Evolutionary conservation across 2,113 vertebrate species (phyloP).

Genomic region (Hemiprocne comata): DNA sequence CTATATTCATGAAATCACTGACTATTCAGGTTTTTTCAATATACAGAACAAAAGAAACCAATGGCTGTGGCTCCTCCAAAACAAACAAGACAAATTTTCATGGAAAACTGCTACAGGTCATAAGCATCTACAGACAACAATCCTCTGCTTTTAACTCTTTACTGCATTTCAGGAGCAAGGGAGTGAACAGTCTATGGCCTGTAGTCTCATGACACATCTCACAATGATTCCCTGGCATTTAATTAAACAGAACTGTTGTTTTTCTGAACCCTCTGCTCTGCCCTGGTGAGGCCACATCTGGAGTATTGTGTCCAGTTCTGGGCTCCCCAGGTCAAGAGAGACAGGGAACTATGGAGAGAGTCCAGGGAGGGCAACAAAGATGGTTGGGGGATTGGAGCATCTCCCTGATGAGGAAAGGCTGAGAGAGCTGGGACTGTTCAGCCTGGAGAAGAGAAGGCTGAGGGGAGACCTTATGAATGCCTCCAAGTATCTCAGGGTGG

Average conservation of each 20-base stretch:
- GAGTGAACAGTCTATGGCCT: background rate
- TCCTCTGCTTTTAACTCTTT: background rate
- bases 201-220: background rate
- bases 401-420: too few relatives aligned
- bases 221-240: background rate
- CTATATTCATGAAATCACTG: background rate
- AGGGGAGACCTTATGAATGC: too few relatives aligned
- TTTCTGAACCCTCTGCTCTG: too few relatives aligned
- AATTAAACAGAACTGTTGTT: background rate
- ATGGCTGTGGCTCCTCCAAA: background rate
- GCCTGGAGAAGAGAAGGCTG: too few relatives aligned
- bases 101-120: background rate
- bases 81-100: background rate
- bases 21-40: background rate
- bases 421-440: too few relatives aligned
- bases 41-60: background rate
- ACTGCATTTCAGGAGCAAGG: background rate
- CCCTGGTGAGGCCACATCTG: too few relatives aligned
- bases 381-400: too few relatives aligned
- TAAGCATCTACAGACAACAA: background rate
- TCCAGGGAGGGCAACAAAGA: too few relatives aligned
- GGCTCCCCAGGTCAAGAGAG: too few relatives aligned
- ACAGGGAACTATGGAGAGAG: too few relatives aligned
- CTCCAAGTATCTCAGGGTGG: too few relatives aligned
- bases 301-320: too few relatives aligned